phyloP scores from a whole-genome alignment of 92 coral and sea anemone genomes.

The Palythoa grandiflora region DNA sequence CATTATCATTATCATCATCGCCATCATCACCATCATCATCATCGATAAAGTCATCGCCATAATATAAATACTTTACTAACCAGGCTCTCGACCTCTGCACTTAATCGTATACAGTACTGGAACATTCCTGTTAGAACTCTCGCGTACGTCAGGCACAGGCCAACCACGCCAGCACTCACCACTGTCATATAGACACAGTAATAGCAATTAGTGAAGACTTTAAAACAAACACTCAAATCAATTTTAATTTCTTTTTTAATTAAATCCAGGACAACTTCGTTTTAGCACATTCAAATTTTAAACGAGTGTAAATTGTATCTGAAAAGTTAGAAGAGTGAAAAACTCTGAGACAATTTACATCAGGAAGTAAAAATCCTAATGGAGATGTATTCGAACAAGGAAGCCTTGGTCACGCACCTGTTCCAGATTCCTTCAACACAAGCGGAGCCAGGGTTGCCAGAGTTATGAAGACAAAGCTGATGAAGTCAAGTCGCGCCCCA shows the following conservation, averaged over 20 bases:
- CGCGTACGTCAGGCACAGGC: conserved; percentile 84
- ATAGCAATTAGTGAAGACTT: neutral
- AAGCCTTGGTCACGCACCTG: conserved; percentile 40
- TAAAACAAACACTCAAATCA: neutral
- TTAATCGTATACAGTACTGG: conserved; percentile 93
- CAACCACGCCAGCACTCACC: conserved; percentile 90
- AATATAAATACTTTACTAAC: conserved; percentile 53
- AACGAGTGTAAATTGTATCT: too few species aligned
- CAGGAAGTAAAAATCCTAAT: too few species aligned
- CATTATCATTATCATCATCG: neutral
- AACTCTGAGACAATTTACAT: too few species aligned
- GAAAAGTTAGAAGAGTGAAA: too few species aligned
- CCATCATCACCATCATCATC: too few species aligned
- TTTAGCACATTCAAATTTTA: too few species aligned
- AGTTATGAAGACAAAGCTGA: conserved; percentile 69
- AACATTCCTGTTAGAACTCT: conserved; percentile 86
- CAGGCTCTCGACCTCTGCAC: conserved; percentile 92
- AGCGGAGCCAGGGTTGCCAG: conserved; percentile 66
- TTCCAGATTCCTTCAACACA: conserved; percentile 75
- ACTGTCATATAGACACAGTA: conserved; percentile 40
- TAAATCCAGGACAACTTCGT: too few species aligned
- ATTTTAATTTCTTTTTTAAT: too few species aligned
- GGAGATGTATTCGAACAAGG: neutral
- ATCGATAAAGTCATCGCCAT: neutral
- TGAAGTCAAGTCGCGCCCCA: conserved; percentile 74